Percentiles rank a stretch among this genome's conserved stretches.
These are phyloP conservation scores for Anneissia japonica DNA, from an alignment of 35 echinoderm and acorn worm species.

Conservation along the genomic window DNA sequence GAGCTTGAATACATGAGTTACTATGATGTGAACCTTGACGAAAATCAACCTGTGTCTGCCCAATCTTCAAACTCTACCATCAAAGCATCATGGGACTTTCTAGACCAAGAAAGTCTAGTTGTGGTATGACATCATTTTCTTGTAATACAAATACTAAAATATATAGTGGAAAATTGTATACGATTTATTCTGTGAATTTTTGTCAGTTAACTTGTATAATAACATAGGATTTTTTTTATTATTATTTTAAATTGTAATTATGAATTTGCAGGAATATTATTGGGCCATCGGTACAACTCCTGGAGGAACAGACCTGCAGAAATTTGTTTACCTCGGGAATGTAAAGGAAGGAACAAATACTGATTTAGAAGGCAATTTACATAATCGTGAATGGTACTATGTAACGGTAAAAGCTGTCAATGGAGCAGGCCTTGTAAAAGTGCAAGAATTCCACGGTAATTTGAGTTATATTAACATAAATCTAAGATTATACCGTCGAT, in stretches of 20 bases:
- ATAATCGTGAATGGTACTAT: conserved; percentile 23
- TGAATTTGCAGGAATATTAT: conserved; percentile 3
- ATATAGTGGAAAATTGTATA: background rate
- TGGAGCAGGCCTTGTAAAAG: conserved; percentile 36
- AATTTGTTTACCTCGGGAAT: conserved; percentile 15
- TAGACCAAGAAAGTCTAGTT: conserved; percentile 25
- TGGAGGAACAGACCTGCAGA: conserved; percentile 22
- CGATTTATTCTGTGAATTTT: too few relatives aligned
- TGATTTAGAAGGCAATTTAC: background rate
- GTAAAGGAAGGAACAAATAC: background rate
- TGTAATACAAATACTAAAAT: background rate
- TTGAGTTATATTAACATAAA: background rate
- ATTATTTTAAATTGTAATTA: background rate
- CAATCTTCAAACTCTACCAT: conserved; percentile 29
- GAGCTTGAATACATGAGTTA: conserved; percentile 13
- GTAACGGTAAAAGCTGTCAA: conserved; percentile 39
- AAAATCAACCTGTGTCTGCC: background rate
- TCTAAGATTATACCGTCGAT: too few relatives aligned
- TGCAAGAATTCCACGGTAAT: conserved; percentile 20
- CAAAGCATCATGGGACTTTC: conserved; percentile 17
- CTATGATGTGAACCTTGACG: background rate
- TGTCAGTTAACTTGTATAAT: too few relatives aligned
- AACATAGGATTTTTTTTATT: background rate
- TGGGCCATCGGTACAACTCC: conserved; percentile 33
- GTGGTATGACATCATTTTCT: background rate